Percentiles rank a stretch among this genome's conserved stretches.
These are phyloP conservation scores for Agonopterix subpropinquella DNA, from an alignment of 2,888 invertebrate genomes.

Conservation along the genomic window DNA sequence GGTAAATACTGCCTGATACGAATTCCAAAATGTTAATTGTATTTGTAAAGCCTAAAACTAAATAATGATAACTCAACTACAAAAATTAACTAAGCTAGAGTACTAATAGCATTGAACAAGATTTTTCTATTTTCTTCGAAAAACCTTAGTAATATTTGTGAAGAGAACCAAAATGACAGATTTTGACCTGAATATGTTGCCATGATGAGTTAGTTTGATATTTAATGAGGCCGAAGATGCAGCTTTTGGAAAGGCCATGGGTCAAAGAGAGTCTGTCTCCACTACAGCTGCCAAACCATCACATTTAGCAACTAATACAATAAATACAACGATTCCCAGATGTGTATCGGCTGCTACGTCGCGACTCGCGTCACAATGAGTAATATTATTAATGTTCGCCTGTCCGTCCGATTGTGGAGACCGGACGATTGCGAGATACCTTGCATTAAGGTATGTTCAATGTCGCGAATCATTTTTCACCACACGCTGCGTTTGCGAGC, in stretches of 20 bases:
- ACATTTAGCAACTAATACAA: slow-evolving; percentile 14
- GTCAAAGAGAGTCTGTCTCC: too few relatives aligned
- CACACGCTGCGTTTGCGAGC: slow-evolving; percentile 20
- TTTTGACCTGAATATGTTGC: too few relatives aligned
- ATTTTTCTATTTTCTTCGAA: too few relatives aligned
- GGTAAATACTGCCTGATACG: neutral
- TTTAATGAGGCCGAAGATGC: too few relatives aligned
- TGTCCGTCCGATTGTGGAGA: slow-evolving; percentile 45
- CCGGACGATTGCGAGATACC: slow-evolving; percentile 45
- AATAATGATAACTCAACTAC: too few relatives aligned
- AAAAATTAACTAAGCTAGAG: too few relatives aligned
- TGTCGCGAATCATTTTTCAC: slow-evolving; percentile 58
- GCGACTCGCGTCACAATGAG: slow-evolving; percentile 52
- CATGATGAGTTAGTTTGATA: too few relatives aligned
- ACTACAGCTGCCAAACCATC: slow-evolving; percentile 14
- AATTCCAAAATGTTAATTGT: neutral
- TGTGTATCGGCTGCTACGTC: slow-evolving; percentile 32
- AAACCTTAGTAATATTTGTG: too few relatives aligned
- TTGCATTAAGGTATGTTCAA: slow-evolving; percentile 63
- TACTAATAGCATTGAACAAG: too few relatives aligned
- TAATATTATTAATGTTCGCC: slow-evolving; percentile 69
- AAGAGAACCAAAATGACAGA: too few relatives aligned
- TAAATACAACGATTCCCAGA: slow-evolving; percentile 27
- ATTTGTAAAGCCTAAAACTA: too few relatives aligned
- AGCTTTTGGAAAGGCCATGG: too few relatives aligned